phyloP scores from a whole-genome alignment of 1,140 invertebrate species.

The Bombus confusus region DNA sequence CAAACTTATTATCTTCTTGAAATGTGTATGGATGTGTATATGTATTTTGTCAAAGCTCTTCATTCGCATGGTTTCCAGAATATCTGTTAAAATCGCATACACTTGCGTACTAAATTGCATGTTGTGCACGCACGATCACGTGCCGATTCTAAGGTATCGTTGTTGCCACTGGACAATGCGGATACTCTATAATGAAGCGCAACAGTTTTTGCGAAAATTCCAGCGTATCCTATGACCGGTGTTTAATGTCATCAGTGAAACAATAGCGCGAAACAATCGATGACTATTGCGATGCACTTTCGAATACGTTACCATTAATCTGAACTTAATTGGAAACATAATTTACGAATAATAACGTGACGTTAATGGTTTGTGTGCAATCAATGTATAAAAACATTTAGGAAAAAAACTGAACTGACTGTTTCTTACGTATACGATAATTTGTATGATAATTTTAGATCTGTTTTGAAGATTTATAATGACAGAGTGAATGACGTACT shows the following conservation, averaged over 20 bases:
- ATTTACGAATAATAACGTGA: not conserved
- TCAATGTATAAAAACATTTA: not conserved
- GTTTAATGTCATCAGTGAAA: not conserved
- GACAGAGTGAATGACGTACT: not conserved
- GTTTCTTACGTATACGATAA: not conserved
- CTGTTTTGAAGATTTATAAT: slow-evolving; percentile 11
- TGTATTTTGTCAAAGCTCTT: too few relatives aligned
- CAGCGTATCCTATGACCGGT: slow-evolving; percentile 3
- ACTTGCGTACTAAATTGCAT: too few relatives aligned
- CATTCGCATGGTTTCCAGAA: too few relatives aligned
- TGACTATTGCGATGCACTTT: not conserved
- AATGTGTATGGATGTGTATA: too few relatives aligned
- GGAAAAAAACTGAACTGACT: not conserved
- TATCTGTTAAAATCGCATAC: too few relatives aligned
- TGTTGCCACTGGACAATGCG: not conserved
- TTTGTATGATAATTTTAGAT: not conserved
- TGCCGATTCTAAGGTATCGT: not conserved
- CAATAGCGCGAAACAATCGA: not conserved
- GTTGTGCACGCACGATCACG: not conserved
- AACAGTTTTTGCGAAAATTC: slow-evolving; percentile 6
- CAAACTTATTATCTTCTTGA: too few relatives aligned
- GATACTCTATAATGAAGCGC: too few relatives aligned
- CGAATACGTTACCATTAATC: not conserved
- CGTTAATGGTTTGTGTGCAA: not conserved
- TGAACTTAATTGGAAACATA: not conserved